Conservation (phyloP, 2,888 invertebrate species). For the Tenthredo amoena region DNA sequence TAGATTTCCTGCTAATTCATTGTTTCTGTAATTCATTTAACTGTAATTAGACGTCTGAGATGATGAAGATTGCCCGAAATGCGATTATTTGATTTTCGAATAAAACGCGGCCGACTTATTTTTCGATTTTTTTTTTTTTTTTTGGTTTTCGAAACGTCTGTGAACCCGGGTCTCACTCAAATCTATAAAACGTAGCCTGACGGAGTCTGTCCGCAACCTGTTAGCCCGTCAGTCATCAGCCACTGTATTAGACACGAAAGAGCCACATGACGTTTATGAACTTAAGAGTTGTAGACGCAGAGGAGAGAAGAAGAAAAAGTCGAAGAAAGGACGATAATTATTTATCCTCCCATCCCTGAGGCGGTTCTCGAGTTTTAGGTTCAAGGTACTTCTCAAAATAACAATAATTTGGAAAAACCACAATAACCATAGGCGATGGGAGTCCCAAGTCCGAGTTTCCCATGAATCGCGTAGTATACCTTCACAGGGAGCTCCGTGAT, state of each 20-base stretch:
- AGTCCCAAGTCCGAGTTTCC: slow-evolving; percentile 61
- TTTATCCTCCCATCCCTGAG: slow-evolving; percentile 19
- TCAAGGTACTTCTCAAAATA: slow-evolving; percentile 57
- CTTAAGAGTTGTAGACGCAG: not conserved
- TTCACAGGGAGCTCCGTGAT: slow-evolving; percentile 58
- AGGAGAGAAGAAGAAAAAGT: not conserved
- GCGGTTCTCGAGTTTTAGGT: slow-evolving; percentile 21
- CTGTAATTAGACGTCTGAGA: too few species aligned
- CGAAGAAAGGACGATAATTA: slow-evolving; percentile 32
- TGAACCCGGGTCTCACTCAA: not conserved
- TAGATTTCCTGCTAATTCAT: too few species aligned
- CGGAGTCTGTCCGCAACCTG: slow-evolving; percentile 33
- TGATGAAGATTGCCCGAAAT: too few species aligned
- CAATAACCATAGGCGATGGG: slow-evolving; percentile 53
- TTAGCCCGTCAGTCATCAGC: slow-evolving; percentile 41
- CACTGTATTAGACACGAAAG: slow-evolving; percentile 14
- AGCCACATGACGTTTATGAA: slow-evolving; percentile 21
- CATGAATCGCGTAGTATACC: slow-evolving; percentile 62
- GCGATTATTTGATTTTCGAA: too few species aligned
- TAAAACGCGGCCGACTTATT: too few species aligned
- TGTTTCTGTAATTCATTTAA: too few species aligned
- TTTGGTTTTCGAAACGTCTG: not conserved
- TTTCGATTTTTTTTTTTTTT: not conserved
- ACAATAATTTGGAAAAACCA: slow-evolving; percentile 64
- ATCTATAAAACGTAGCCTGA: not conserved